phyloP scores from a whole-genome alignment of 1,140 invertebrate species.

The silkworm (Bombyx mori) region DNA sequence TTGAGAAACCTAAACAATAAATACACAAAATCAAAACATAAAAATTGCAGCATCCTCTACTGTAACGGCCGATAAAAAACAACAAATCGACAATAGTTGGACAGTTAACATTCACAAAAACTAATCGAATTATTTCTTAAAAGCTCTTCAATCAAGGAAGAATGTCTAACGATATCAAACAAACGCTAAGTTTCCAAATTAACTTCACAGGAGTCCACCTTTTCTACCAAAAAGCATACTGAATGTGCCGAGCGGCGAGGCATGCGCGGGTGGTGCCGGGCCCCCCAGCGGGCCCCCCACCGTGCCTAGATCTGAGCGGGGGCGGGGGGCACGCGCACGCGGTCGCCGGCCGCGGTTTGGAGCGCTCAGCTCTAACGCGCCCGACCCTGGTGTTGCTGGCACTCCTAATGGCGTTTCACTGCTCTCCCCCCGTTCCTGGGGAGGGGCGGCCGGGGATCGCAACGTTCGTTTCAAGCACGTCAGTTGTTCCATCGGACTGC shows the following conservation, averaged over 20 bases:
- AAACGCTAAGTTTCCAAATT: too few relatives aligned
- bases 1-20: too few relatives aligned
- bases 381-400: slow-evolving; percentile 63
- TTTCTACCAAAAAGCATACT: slow-evolving; percentile 87
- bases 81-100: too few relatives aligned
- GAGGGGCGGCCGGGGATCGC: slow-evolving; percentile 55
- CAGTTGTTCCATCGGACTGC: slow-evolving; percentile 82
- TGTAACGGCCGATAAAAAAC: too few relatives aligned
- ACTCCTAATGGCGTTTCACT: slow-evolving; percentile 61
- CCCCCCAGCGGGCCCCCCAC: slow-evolving; percentile 59
- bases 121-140: too few relatives aligned
- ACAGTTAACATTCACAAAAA: too few relatives aligned
- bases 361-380: slow-evolving; percentile 61
- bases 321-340: slow-evolving; percentile 49
- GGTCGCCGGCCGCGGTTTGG: slow-evolving; percentile 45
- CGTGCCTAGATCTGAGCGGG: slow-evolving; percentile 62
- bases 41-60: too few relatives aligned
- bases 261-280: slow-evolving; percentile 50
- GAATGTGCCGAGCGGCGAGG: slow-evolving; percentile 81
- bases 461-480: slow-evolving; percentile 78
- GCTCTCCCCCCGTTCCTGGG: slow-evolving; percentile 26
- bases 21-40: too few relatives aligned
- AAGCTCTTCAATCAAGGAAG: too few relatives aligned
- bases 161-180: too few relatives aligned
- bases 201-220: slow-evolving; percentile 78